These are phyloP conservation scores for Achlya flavicornis DNA, from an alignment of 2,888 invertebrate species.

Conservation along the genomic window DNA sequence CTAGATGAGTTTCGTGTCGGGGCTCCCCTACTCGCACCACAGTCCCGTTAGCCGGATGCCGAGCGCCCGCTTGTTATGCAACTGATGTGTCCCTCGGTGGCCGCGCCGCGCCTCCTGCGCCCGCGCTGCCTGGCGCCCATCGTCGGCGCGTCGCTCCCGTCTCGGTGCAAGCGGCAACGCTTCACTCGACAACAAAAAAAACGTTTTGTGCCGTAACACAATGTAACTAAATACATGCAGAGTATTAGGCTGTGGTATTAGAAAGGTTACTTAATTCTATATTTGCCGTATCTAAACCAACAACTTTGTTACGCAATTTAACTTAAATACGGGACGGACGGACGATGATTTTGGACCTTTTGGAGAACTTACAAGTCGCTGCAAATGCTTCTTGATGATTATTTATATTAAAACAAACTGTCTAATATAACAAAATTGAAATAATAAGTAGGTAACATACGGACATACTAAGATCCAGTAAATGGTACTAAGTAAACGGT, in stretches of 20 bases:
- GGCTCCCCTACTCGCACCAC: conserved; percentile 45
- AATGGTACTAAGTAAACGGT: no score
- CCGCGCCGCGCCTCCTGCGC: conserved; percentile 33
- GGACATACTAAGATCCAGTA: no score
- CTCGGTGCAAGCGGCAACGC: conserved; percentile 33
- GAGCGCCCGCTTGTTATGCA: conserved; percentile 71
- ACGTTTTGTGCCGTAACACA: conserved; percentile 40
- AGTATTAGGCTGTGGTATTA: conserved; percentile 21
- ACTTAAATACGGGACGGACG: conserved; percentile 12
- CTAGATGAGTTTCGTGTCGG: conserved; percentile 45
- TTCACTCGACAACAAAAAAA: conserved; percentile 28
- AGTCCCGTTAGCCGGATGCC: conserved; percentile 76
- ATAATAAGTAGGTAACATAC: no score
- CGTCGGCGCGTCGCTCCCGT: conserved; percentile 23
- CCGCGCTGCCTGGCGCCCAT: conserved; percentile 25
- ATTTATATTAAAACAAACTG: no score
- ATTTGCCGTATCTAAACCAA: conserved; percentile 20
- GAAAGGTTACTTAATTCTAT: conserved; percentile 32
- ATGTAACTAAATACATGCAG: conserved; percentile 15
- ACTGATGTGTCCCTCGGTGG: conserved; percentile 62
- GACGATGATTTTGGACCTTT: not conserved
- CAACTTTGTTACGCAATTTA: conserved; percentile 8
- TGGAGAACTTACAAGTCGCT: not conserved
- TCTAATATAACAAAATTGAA: no score
- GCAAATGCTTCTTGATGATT: no score